Percentiles rank a stretch among this genome's conserved stretches.
These are phyloP conservation scores for Archivesica marissinica DNA, from an alignment of 1,140 invertebrate species.

Conservation along the genomic window DNA sequence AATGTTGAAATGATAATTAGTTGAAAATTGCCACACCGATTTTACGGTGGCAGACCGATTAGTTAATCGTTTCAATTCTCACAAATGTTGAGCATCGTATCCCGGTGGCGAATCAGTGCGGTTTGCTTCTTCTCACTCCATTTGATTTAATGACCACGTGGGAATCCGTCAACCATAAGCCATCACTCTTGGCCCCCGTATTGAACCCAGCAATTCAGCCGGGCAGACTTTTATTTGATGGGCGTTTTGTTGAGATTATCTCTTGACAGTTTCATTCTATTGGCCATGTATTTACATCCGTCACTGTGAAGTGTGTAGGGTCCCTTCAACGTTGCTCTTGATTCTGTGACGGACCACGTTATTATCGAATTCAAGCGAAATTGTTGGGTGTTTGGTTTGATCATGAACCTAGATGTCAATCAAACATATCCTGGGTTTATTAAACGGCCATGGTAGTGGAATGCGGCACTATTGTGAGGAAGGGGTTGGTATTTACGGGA, in stretches of 20 bases:
- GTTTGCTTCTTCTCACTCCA: not conserved
- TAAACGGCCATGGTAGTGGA: slow-evolving; percentile 12
- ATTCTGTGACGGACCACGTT: slow-evolving; percentile 30
- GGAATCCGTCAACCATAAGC: slow-evolving; percentile 23
- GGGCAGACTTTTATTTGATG: slow-evolving; percentile 20
- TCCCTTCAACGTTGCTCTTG: slow-evolving; percentile 15
- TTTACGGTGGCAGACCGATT: slow-evolving; percentile 23
- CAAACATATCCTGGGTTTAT: slow-evolving; percentile 33
- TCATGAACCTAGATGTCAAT: too few species aligned
- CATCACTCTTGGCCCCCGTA: slow-evolving; percentile 12
- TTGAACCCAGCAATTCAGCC: not conserved
- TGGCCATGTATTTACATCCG: slow-evolving; percentile 39
- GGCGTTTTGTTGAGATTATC: slow-evolving; percentile 50
- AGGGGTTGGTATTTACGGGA: slow-evolving; percentile 34
- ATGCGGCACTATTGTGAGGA: slow-evolving; percentile 36
- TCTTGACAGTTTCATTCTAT: slow-evolving; percentile 47
- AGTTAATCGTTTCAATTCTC: slow-evolving; percentile 18
- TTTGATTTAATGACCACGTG: slow-evolving; percentile 33
- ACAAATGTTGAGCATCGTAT: not conserved
- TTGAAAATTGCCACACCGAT: slow-evolving; percentile 14
- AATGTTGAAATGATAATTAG: slow-evolving; percentile 55
- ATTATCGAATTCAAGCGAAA: slow-evolving; percentile 49
- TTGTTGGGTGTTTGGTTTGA: too few species aligned
- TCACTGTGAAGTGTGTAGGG: slow-evolving; percentile 20
- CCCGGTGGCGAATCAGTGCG: not conserved